Base-by-base conservation (phyloP, 37 sponge, comb jelly and placozoan genomes). In the Eunapius fragilis region DNA sequence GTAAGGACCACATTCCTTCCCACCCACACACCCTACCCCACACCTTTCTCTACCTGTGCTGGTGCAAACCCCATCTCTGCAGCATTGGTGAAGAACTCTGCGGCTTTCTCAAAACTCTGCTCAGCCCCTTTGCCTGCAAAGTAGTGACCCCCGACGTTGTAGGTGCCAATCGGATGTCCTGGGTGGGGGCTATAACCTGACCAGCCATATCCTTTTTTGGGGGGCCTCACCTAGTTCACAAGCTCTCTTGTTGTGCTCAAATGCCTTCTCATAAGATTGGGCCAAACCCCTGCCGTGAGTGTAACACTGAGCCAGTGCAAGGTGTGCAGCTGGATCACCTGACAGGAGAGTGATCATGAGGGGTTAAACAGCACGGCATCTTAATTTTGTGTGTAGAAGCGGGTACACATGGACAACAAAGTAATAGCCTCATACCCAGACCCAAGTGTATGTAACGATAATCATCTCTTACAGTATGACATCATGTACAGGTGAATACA, bases 121-220 rank as follows among this genome's bases (percentile, higher is more conserved):
- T 83, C 86, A 22, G 90, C 91, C 31, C 97, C 97, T 37, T 89
- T 89, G 27, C 97, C 95, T 35, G 93, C 78, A 67, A 94, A 96
- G 78, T 94, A 96, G 38, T 87, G 88, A 19, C 79, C 81, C 2
- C 91, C 97, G 22, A 94, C 84, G 67, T 94, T 94, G 74, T 96
- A 94, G 27, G 88, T 75, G 2, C 87, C 97, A 30, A 91, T 37
- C 25, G 89, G 80, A 31, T 81, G 70, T 50, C 89, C 96, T 96
- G 80, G 23, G 19, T n/a, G n/a, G n/a, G n/a, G n/a, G n/a, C n/a
- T n/a, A n/a, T n/a, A n/a, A n/a, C n/a, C n/a, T n/a, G n/a, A n/a
- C n/a, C n/a, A n/a, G n/a, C n/a, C n/a, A n/a, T n/a, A 41, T 6
- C 41, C 6, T 41, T 41, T 6, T 41, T 41, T 41, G 41, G 41